Evolutionary conservation across 2,888 invertebrate genomes (phyloP), one percentile per base, ranked within the genome.

Genomic region (Gymnosoma rotundatum): DNA sequence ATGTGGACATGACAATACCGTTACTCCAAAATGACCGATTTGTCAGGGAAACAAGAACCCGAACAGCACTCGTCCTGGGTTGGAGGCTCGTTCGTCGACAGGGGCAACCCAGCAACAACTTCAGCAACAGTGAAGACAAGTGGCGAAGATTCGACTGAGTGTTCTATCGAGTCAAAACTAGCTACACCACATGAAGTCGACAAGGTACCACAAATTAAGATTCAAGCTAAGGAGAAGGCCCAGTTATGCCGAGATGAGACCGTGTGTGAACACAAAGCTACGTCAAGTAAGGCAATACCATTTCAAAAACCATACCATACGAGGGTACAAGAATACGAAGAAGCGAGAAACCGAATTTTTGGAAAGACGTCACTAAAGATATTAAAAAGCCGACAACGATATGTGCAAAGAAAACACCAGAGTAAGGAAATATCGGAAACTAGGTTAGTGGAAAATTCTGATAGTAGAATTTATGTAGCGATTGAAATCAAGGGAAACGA

Each of bases 11-110:
- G 58, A 56, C 1, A 36, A 72, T 20, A 60, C 60, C 0, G 60
- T 72, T 0, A 72, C 60, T 0, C 70, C 70, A 5, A 72, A 72
- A 60, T 72, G 70, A 10, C 60, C 73, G 0, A 7, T 18, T 1
- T 63, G 61, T 12, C 52, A 61, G 73, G 52, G 63, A 73, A 73
- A 73, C 63, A 14, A 48, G 36, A 7, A 2, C 0, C 0, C 38
- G 72, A 58, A 72, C 70, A 52, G 56, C 16, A 8, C 54, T 20
- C 69, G 58, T 45, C 9, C n/a, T 21, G 70, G 70, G 70, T 42
- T 58, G 70, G 70, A 70, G 42, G 45, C 25, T 54, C 70, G 70
- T 70, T 70, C 56, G 20, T 25, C 4, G 18, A 70, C 56, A 21
- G 8, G n/a, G 6, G 3, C 58, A 56, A 58, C 70, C 45, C 70